These are phyloP conservation scores for Arion vulgaris DNA, from an alignment of 1,140 invertebrate genomes.

Conservation along the genomic window DNA sequence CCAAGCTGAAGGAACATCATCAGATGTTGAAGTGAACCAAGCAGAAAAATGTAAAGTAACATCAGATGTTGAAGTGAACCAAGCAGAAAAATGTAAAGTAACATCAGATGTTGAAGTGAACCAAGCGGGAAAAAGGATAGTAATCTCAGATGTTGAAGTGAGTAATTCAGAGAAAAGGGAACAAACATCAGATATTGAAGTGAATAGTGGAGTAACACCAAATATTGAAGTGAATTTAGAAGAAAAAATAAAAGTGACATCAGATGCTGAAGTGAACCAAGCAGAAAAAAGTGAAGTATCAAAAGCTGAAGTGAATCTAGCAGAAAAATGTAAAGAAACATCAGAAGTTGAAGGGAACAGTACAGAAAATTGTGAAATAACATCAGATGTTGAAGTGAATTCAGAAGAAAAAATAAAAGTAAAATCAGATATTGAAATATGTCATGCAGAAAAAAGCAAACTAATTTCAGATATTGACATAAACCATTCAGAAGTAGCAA, in stretches of 20 bases:
- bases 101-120: neutral
- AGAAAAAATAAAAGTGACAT: neutral
- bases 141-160: neutral
- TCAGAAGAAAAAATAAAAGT: neutral
- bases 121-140: neutral
- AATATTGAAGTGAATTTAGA: neutral
- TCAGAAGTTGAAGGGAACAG: too few species aligned
- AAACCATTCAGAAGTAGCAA: neutral
- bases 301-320: neutral
- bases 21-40: neutral
- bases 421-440: too few species aligned
- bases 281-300: neutral
- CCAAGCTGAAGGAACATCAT: neutral
- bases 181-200: too few species aligned
- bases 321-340: too few species aligned
- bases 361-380: neutral
- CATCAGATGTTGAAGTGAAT: neutral
- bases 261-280: constrained; percentile 6
- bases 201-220: neutral
- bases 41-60: neutral
- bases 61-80: neutral
- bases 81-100: too few species aligned
- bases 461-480: too few species aligned
- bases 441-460: too few species aligned
- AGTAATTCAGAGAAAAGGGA: too few species aligned